These are phyloP conservation scores for Nycticorax nycticorax DNA, from an alignment of 2,113 vertebrate genomes.

Conservation along the genomic window DNA sequence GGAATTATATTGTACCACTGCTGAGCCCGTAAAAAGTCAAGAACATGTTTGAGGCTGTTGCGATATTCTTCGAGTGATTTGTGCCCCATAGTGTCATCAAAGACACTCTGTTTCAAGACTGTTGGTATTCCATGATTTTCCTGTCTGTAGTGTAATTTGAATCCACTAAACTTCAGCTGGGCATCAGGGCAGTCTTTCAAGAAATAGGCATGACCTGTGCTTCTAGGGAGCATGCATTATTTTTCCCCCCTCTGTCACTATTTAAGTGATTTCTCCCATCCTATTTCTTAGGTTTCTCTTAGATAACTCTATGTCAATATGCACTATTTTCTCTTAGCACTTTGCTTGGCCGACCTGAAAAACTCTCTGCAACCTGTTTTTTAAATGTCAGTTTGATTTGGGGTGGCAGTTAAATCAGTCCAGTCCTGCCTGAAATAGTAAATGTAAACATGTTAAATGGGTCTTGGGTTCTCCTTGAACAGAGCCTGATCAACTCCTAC, in stretches of 20 bases:
- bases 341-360: background rate
- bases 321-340: background rate
- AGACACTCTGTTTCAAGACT: background rate
- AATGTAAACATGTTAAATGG: background rate
- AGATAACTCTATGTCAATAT: background rate
- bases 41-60: background rate
- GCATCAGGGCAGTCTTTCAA: background rate
- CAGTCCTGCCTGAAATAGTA: conserved; percentile 20
- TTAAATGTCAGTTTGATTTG: conserved; percentile 36
- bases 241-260: background rate
- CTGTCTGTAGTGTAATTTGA: background rate
- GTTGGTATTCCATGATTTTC: background rate
- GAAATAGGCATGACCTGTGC: background rate
- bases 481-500: background rate
- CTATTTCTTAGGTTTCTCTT: background rate
- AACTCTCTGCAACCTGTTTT: conserved; percentile 5
- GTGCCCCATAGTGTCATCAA: background rate
- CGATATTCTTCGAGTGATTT: background rate
- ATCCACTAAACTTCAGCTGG: background rate
- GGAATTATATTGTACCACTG: background rate
- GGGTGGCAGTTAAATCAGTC: background rate
- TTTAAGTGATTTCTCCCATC: background rate
- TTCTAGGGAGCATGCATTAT: background rate
- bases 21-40: background rate
- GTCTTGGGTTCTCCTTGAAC: background rate